Evolutionary conservation across 2,113 vertebrate genomes (phyloP), one percentile per base, ranked within the genome.

Genomic region (Tragelaphus buxtoni): DNA sequence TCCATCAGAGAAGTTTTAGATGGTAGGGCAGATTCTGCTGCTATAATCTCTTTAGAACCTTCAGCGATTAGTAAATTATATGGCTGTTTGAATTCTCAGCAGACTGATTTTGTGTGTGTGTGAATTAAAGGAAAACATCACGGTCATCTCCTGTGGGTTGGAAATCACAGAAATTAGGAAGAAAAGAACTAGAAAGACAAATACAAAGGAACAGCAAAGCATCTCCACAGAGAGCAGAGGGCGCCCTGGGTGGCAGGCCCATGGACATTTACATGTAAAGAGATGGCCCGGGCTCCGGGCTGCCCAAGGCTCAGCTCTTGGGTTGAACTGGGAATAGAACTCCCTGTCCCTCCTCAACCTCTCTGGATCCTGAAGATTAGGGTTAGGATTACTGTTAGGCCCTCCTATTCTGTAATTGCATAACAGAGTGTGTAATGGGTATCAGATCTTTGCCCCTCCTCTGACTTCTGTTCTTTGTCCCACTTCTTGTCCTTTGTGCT

Each of bases 261-360:
- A 11, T 28, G 35, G 20, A 83, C 53, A 42, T 24, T 11, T 24
- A 4, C 2, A 4, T 24, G 49, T 14, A 12, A 81, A 35, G 49
- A 11, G 9, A 8, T 0, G 3, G 32, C 32, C 32, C 7, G 9
- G 8, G 4, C 3, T 56, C 35, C 53, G 42, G 53, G 53, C 53
- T 58, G 22, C 80, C 24, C 8, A 3, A 53, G 53, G 24, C 80
- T 28, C 24, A 83, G 53, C 35, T 28, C 24, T 26, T 24, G 20
- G 35, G 35, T 4, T 0, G 0, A 74, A 11, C 35, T 74, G 35
- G 69, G 39, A 7, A 7, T 74, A 26, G 69, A 26, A 74, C 39
- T 74, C 39, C 5, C 22, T 26, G 11, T 74, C 24, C 53, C 14
- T 11, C 14, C 1, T 56, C 8, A 83, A 24, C 8, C 8, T 42